Base-by-base conservation (phyloP, 2,888 invertebrate genomes). In the Cheilosia pagana region DNA sequence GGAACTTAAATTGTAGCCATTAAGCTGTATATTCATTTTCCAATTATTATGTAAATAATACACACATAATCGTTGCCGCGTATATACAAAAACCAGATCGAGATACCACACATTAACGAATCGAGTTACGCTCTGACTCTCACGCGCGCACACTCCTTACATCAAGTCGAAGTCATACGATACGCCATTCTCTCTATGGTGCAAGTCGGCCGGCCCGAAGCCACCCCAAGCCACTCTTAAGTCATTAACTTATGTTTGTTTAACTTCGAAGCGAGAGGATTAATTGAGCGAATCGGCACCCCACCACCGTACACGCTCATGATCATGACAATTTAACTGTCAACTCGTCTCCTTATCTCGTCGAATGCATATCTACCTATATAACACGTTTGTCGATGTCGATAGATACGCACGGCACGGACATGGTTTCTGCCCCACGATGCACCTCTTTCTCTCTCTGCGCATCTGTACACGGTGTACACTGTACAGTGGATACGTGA, bases 321-420 rank as follows among this genome's bases (percentile, higher is more conserved):
- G 16, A 45, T 31, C 63, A 83, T 72, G 71, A 86, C 81, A 86
- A 86, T 86, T 86, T 86, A 86, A 86, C 71, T 81, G 86, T 86
- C 86, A 72, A 70, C 68, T 72, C 50, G 72, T 62, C 81, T 41
- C 65, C 55, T 39, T 57, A 72, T 52, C 72, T 12, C 25, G 67
- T 75, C 50, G 63, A 59, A 74, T 70, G 19, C 16, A 48, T 8
- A 35, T 23, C 0, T 12, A 2, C 31, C 10, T 35, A 12, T 8
- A 31, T 68, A 81, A 81, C 76, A 62, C 62, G 85, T 81, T 76
- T 67, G 53, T 10, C 57, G 53, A 67, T n/a, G 57, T 14, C 57
- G 53, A 67, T 16, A 50, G 55, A 75, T 71, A 76, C 45, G 48
- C 55, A 53, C 59, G 74, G 8, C 52, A 52, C 14, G 7, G 14